Evolutionary conservation across 2,797 vertebrate genomes (phyloP).

Genomic region (Enteromius anoplus): DNA sequence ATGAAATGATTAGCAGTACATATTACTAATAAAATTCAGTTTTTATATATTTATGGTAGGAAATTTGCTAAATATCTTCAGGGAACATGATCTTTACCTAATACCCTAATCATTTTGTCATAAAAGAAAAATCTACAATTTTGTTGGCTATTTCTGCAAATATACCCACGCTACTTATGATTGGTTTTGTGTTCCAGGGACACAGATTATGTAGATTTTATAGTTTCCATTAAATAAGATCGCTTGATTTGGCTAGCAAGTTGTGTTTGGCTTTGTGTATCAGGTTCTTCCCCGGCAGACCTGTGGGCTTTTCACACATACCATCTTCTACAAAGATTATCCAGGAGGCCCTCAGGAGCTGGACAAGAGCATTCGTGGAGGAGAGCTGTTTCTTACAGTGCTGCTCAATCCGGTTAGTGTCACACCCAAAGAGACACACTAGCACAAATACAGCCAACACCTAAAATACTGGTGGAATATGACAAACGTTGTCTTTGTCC

Average conservation of each 20-base stretch:
- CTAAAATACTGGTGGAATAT: neutral
- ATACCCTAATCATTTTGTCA: no score
- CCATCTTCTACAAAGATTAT: slow-evolving; percentile 97
- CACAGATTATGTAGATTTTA: neutral
- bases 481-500: slow-evolving; percentile 5
- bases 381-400: slow-evolving; percentile 94
- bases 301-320: slow-evolving; percentile 96
- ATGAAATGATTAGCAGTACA: no score
- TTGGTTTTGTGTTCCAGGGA: no score
- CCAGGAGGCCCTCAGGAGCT: slow-evolving; percentile 94
- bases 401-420: slow-evolving; percentile 92
- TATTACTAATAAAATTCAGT: no score
- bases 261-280: slow-evolving; percentile 1
- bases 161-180: no score
- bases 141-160: no score
- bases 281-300: slow-evolving; percentile 95
- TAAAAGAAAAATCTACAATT: no score
- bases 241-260: neutral
- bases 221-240: neutral
- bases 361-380: slow-evolving; percentile 95
- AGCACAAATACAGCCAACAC: neutral
- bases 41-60: no score
- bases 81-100: no score
- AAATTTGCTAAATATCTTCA: no score
- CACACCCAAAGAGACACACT: neutral